Percentiles rank a stretch among this genome's conserved stretches.
These are phyloP conservation scores for Meteorus sp. DNA, from an alignment of 1,140 invertebrate genomes.

Conservation along the genomic window DNA sequence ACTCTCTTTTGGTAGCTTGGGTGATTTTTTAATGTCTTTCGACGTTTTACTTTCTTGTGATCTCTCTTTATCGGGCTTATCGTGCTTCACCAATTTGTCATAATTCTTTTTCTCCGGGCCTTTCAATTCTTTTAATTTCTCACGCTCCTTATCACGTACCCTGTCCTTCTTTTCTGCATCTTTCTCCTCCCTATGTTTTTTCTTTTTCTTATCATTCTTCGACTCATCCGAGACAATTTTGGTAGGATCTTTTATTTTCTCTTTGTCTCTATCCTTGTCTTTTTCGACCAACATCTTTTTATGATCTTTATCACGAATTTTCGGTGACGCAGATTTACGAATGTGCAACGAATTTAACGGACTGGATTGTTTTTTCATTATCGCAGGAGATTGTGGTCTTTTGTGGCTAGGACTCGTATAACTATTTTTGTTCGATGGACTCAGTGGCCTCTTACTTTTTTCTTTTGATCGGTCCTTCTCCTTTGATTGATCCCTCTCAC, in stretches of 20 bases:
- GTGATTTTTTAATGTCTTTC: constrained; percentile 51
- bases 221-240: constrained; percentile 51
- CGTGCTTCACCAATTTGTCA: constrained; percentile 43
- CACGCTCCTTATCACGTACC: constrained; percentile 52
- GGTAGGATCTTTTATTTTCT: constrained; percentile 53
- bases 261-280: constrained; percentile 48
- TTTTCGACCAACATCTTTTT: constrained; percentile 47
- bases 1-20: constrained; percentile 48
- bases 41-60: constrained; percentile 59
- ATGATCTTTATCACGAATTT: constrained; percentile 54
- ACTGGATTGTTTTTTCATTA: constrained; percentile 35
- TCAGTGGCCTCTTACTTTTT: constrained; percentile 66
- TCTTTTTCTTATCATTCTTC: constrained; percentile 55
- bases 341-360: constrained; percentile 28
- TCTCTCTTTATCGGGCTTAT: constrained; percentile 57
- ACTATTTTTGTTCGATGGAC: constrained; percentile 54
- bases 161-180: constrained; percentile 52
- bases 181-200: constrained; percentile 58
- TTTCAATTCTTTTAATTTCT: constrained; percentile 47
- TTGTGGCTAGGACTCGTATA: constrained; percentile 43
- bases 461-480: constrained; percentile 66
- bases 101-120: constrained; percentile 47
- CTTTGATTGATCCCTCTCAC: constrained; percentile 66
- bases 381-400: constrained; percentile 52
- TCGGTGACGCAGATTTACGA: constrained; percentile 55